Evolutionary conservation across 2,113 vertebrate species (phyloP).

Genomic region (Vidua chalybeata): DNA sequence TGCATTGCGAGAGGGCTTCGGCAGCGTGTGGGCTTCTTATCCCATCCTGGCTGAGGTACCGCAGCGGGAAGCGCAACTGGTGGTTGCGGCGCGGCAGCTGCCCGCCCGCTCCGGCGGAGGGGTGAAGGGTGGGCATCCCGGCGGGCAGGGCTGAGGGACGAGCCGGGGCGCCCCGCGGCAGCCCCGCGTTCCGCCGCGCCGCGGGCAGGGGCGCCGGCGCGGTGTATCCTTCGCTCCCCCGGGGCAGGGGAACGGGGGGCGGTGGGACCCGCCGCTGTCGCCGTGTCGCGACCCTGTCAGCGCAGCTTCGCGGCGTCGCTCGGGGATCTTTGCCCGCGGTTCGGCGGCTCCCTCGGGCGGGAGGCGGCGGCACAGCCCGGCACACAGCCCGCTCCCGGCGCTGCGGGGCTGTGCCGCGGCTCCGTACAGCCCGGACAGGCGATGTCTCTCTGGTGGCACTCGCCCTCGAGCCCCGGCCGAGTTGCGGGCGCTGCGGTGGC

Average conservation of each 20-base stretch:
- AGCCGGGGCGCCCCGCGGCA: not conserved
- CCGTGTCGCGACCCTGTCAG: not conserved
- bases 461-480: not conserved
- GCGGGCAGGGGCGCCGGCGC: not conserved
- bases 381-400: not conserved
- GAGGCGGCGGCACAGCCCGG: not conserved
- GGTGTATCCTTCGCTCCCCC: not conserved
- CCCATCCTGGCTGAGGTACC: not conserved
- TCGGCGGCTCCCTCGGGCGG: not conserved
- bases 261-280: not conserved
- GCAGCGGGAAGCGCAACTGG: conserved; percentile 49
- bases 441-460: not conserved
- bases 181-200: not conserved
- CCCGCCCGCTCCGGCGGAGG: not conserved
- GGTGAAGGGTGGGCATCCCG: not conserved
- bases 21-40: not conserved
- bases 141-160: not conserved
- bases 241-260: not conserved
- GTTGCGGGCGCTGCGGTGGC: not conserved
- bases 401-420: not conserved
- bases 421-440: not conserved
- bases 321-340: not conserved
- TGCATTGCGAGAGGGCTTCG: not conserved
- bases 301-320: not conserved
- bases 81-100: not conserved